Evolutionary conservation across 2,888 invertebrate genomes (phyloP), one percentile per base, ranked within the genome.

Genomic region (Julus scandinavius): DNA sequence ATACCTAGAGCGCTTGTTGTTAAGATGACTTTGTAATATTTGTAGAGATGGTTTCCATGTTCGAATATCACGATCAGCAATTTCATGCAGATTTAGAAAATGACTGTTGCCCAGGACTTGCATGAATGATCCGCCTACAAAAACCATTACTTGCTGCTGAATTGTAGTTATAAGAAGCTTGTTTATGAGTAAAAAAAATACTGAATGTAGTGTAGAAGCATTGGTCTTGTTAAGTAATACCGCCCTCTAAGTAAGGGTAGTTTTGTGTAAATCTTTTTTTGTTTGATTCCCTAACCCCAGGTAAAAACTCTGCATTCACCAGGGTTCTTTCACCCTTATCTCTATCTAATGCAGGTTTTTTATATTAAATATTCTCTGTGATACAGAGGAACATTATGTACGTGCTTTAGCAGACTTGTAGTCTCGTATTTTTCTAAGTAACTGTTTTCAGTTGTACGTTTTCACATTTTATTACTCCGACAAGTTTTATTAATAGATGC

Each of bases 321-420:
- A 29, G 29, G 72, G 72, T 72, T 72, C 72, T 72, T 72, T 29
- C 72, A 29, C 72, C 29, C 72, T 72, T 72, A 72, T 29, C 29
- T 13, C 29, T 72, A 4, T 72, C 72, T 7, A 63, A 20, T n/a
- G 20, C 45, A 50, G 7, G 17, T 87, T 87, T 54, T 40, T 87
- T 85, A 49, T 87, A n/a, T 54, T 87, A 50, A 54, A 40, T 54
- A n/a, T 86, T 86, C 49, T 87, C 13, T 87, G 20, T 58, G 7
- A n/a, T 17, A 41, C 85, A 85, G 72, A 29, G 29, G 29, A 11
- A 29, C 11, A 29, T 29, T 29, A 72, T 72, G 72, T n/a, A n/a
- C 63, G n/a, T 63, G 20, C 20, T 20, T n/a, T 13, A 13, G 63
- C 20, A 13, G 15, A 17, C 63, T 20, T 20, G 63, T 63, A 5